Base-by-base conservation (phyloP, 2,797 vertebrate species). In the Pteropus rufus region DNA sequence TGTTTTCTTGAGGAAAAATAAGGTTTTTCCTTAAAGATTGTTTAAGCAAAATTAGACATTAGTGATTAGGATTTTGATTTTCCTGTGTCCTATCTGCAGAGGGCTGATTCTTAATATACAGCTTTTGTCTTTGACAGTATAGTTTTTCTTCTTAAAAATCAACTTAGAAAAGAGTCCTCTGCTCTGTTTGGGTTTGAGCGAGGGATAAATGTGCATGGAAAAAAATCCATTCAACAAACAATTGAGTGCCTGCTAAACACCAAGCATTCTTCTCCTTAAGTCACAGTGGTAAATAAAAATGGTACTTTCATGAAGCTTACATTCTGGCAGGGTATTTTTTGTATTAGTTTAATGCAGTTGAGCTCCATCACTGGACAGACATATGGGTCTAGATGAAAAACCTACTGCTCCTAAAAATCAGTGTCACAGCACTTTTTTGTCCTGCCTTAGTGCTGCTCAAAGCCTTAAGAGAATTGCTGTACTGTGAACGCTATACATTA, bases 131-230 rank as follows among this genome's bases (percentile, higher is more conserved):
- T 92, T 86, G 46, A 91, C 18, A 92, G 18, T 79, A 4, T 76
- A 81, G 14, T 79, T 87, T 92, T 94, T 96, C 34, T 80, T 92
- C 41, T 84, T 96, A 90, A 49, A 96, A 93, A 26, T 41, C 26
- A 83, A 36, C 31, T 86, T 92, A 44, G 16, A 58, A 54, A 87
- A 83, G 39, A 41, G 29, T 92, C 34, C 1, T 76, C 23, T 95
- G 7, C 3, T 95, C 16, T 41, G 14, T 62, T 86, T 89, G 12
- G n/a, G 21, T 89, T 93, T 95, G 70, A 87, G 11, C 77, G 23
- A 62, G 73, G 15, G 46, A 29, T 60, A 31, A 70, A 60, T 89
- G n/a, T 81, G 0, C 54, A 60, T 77, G 46, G n/a, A 72, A 84
- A 75, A 80, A 19, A 81, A 64, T 77, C 29, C 31, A 36, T 81